Evolutionary conservation across 1,140 invertebrate species (phyloP).

Genomic region (Drosophila nigrodunni): DNA sequence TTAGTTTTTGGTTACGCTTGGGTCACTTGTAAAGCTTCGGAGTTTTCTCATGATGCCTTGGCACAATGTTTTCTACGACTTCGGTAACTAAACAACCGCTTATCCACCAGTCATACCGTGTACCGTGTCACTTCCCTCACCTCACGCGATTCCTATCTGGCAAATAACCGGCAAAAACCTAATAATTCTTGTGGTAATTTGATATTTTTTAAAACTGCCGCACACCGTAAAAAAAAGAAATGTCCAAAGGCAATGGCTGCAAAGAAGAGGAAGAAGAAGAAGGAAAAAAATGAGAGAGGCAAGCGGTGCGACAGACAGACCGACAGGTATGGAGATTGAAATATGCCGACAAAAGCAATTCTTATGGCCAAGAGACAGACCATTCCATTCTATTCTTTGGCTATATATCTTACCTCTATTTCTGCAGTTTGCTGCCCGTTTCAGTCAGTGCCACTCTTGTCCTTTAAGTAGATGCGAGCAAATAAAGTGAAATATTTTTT

Average conservation of each 20-base stretch:
- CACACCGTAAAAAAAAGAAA: background rate
- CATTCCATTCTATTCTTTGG: conserved; percentile 30
- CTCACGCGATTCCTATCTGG: background rate
- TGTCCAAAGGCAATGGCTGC: background rate
- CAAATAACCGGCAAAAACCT: conserved; percentile 19
- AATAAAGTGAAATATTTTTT: conserved; percentile 64
- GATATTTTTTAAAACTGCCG: conserved; percentile 44
- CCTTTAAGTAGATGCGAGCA: conserved; percentile 48
- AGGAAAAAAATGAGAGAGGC: background rate
- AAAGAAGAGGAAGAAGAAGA: background rate
- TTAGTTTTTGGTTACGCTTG: background rate
- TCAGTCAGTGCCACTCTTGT: conserved; percentile 15
- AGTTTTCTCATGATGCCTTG: background rate
- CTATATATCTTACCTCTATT: conserved; percentile 5
- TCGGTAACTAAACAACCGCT: conserved; percentile 37
- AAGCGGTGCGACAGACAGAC: background rate
- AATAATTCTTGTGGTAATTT: conserved; percentile 59
- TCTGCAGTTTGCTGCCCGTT: background rate
- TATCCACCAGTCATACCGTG: background rate
- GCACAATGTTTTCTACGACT: conserved; percentile 32
- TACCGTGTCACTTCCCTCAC: background rate
- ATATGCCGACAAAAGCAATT: conserved; percentile 24
- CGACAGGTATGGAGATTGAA: conserved; percentile 13
- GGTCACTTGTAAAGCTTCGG: conserved; percentile 35
- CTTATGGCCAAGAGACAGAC: conserved; percentile 12